These are phyloP conservation scores for Bugula neritina DNA, from an alignment of 2,888 invertebrate genomes.

Conservation along the genomic window DNA sequence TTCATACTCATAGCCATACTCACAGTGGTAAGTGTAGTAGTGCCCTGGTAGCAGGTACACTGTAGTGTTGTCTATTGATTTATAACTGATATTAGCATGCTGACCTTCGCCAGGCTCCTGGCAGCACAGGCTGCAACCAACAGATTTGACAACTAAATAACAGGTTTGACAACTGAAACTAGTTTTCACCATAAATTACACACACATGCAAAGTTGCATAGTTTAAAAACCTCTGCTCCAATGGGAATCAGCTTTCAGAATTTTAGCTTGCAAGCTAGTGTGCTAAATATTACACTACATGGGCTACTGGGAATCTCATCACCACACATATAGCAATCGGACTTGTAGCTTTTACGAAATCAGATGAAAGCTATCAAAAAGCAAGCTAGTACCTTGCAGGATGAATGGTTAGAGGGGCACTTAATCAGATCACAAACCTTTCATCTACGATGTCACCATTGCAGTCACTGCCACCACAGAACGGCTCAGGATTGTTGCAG, in stretches of 20 bases:
- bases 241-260: no score
- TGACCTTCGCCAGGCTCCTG: constrained; percentile 16
- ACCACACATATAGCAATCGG: no score
- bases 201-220: no score
- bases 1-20: not conserved
- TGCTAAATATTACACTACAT: no score
- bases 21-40: constrained; percentile 20
- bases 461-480: constrained; percentile 22
- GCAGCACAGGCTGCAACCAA: not conserved
- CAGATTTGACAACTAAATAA: not conserved
- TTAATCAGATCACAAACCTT: constrained; percentile 5
- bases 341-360: no score
- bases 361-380: no score
- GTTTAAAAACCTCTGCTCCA: no score
- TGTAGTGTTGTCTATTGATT: not conserved
- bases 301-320: no score
- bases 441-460: not conserved
- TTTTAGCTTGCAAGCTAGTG: no score
- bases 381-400: no score
- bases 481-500: constrained; percentile 6
- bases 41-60: not conserved
- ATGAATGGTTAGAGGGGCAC: no score
- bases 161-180: not conserved
- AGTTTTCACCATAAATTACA: no score
- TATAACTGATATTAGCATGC: constrained; percentile 3